Evolutionary conservation across 2,888 invertebrate species (phyloP).

Genomic region (Sinodicranocentrus sp.): DNA sequence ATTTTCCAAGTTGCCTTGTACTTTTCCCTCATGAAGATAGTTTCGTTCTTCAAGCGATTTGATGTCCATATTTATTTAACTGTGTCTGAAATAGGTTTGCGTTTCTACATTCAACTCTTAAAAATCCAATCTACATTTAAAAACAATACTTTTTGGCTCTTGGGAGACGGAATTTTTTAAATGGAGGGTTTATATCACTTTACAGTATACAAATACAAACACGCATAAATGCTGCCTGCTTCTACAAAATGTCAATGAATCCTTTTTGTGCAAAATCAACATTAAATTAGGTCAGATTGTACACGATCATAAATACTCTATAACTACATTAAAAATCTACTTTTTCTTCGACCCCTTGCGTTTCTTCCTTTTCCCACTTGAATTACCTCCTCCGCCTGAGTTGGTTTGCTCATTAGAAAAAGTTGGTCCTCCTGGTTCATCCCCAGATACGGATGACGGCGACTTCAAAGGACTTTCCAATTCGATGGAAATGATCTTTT

Average conservation of each 20-base stretch:
- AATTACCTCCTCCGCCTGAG: slow-evolving; percentile 37
- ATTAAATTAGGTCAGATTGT: slow-evolving; percentile 13
- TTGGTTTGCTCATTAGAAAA: slow-evolving; percentile 18
- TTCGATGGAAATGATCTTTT: slow-evolving; percentile 94
- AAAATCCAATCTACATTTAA: background rate
- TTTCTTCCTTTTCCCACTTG: slow-evolving; percentile 66
- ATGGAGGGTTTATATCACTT: slow-evolving; percentile 44
- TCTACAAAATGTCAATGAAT: too few relatives aligned
- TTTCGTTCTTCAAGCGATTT: background rate
- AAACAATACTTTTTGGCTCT: slow-evolving; percentile 56
- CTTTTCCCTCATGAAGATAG: slow-evolving; percentile 35
- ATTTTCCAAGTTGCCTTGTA: slow-evolving; percentile 43
- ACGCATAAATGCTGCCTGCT: too few relatives aligned
- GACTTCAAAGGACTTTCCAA: slow-evolving; percentile 82
- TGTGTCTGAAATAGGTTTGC: too few relatives aligned
- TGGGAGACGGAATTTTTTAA: slow-evolving; percentile 20
- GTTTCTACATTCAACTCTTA: too few relatives aligned
- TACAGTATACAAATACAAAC: slow-evolving; percentile 26
- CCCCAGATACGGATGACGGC: slow-evolving; percentile 49
- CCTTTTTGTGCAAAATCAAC: slow-evolving; percentile 40
- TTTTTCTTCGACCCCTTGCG: slow-evolving; percentile 72
- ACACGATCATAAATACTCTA: slow-evolving; percentile 19
- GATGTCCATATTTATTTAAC: too few relatives aligned
- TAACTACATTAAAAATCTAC: slow-evolving; percentile 13
- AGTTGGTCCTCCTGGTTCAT: slow-evolving; percentile 27